These are phyloP conservation scores for Harpegnathos saltator DNA, from an alignment of 1,140 invertebrate genomes.

Conservation along the genomic window DNA sequence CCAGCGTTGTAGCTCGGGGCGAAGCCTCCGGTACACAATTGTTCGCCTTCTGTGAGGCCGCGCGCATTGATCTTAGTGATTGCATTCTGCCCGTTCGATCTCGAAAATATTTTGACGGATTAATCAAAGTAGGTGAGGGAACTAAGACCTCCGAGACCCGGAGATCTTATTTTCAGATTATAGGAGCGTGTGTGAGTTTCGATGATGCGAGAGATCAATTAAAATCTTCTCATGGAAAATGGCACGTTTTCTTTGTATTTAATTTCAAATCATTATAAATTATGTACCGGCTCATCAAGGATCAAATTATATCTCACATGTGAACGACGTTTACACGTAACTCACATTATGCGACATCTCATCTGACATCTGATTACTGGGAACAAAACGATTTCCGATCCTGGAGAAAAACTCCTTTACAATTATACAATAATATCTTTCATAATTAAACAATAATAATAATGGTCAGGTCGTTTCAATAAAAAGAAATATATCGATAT, in stretches of 20 bases:
- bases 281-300: neutral
- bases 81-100: neutral
- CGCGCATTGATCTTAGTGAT: slow-evolving; percentile 12
- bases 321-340: neutral
- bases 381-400: neutral
- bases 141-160: neutral
- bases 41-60: slow-evolving; percentile 17
- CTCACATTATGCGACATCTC: neutral
- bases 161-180: neutral
- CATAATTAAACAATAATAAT: no score
- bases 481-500: no score
- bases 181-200: neutral
- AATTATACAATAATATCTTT: neutral
- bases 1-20: slow-evolving; percentile 47
- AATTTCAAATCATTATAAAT: neutral
- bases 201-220: neutral
- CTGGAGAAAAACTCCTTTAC: neutral
- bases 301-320: neutral
- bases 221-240: neutral
- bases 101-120: neutral
- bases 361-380: neutral
- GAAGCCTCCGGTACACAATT: slow-evolving; percentile 37
- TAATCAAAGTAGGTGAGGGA: neutral
- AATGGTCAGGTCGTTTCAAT: no score
- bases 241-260: neutral